Evolutionary conservation across 2,888 invertebrate species (phyloP).

Genomic region (Apotomis capreana): DNA sequence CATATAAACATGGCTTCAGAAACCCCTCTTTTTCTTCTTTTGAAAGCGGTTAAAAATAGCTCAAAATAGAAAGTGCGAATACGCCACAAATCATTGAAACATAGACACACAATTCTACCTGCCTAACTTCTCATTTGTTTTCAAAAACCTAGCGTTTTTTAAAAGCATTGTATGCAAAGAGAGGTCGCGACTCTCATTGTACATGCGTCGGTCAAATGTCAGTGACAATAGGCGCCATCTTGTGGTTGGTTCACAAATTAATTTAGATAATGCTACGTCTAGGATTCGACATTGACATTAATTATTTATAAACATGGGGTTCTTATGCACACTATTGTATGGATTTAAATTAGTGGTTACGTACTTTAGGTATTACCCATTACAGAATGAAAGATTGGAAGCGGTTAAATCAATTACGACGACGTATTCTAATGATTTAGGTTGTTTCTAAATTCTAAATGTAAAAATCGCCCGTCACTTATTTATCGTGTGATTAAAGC

Average conservation of each 20-base stretch:
- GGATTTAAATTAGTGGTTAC: neutral
- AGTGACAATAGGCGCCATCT: constrained; percentile 57
- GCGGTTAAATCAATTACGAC: no score
- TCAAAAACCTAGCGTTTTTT: constrained; percentile 50
- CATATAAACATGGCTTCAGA: no score
- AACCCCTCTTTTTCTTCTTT: no score
- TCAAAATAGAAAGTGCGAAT: neutral
- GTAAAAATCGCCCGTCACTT: no score
- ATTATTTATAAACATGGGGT: constrained; percentile 25
- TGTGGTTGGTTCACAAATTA: constrained; percentile 29
- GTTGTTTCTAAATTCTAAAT: no score
- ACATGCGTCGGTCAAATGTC: constrained; percentile 78
- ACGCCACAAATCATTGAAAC: neutral
- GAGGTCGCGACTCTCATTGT: constrained; percentile 74
- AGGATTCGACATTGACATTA: constrained; percentile 31
- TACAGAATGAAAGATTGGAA: no score
- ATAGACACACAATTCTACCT: constrained; percentile 15
- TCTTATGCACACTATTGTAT: neutral
- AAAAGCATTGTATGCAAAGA: constrained; percentile 77
- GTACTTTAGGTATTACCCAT: no score
- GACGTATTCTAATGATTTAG: no score
- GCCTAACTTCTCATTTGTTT: constrained; percentile 44
- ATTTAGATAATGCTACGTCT: constrained; percentile 40
- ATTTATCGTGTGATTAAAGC: no score
- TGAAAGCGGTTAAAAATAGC: neutral